Conservation (phyloP, 2,113 vertebrate genomes). For the Microtus ochrogaster region DNA sequence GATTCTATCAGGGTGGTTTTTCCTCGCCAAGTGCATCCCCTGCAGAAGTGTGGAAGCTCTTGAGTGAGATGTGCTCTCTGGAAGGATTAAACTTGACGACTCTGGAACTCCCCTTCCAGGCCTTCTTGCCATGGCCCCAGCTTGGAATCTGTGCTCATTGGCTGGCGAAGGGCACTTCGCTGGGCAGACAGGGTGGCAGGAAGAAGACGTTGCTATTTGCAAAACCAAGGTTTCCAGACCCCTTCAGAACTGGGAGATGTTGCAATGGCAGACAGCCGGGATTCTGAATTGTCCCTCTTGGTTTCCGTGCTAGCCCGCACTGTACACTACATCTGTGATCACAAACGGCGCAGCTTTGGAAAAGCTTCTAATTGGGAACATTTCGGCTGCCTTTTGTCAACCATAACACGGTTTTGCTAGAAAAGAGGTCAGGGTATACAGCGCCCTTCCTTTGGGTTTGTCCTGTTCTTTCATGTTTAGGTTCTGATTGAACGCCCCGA, state of each 20-base stretch:
- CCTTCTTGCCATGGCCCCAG: no score
- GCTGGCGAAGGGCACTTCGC: neutral
- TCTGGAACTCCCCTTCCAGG: neutral
- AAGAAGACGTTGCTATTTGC: neutral
- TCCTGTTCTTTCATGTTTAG: neutral
- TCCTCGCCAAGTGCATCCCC: neutral
- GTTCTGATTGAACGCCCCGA: neutral
- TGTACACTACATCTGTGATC: neutral
- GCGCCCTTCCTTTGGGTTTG: neutral
- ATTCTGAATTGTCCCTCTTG: neutral
- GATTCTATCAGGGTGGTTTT: neutral
- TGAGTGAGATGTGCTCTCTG: neutral
- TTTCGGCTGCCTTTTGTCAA: neutral
- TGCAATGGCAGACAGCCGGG: accelerated
- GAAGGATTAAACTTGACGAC: neutral
- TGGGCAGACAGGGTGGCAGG: neutral
- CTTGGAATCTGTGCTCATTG: neutral
- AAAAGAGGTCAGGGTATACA: neutral
- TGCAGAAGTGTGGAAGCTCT: neutral
- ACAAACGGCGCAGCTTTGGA: neutral
- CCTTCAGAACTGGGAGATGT: neutral
- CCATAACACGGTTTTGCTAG: neutral
- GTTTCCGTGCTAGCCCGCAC: neutral
- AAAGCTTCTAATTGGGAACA: neutral
- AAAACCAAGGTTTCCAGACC: neutral